phyloP scores from a whole-genome alignment of 1,140 invertebrate species.

The Brachionus plicatilis region DNA sequence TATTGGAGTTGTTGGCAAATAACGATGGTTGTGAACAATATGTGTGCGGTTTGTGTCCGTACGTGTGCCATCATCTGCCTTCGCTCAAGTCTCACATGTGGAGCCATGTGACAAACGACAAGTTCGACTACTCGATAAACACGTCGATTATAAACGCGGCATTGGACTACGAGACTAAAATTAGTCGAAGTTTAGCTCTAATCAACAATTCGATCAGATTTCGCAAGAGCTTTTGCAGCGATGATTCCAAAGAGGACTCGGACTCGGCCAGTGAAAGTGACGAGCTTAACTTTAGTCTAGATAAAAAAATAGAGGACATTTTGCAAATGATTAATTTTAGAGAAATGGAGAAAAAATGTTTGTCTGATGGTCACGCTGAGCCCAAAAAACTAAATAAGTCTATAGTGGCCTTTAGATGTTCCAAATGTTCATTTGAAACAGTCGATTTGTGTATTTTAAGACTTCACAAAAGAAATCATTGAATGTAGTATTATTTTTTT shows the following conservation, averaged over 20 bases:
- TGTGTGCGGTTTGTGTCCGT: slow-evolving; percentile 55
- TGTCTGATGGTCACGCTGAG: background rate
- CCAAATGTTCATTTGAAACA: slow-evolving; percentile 55
- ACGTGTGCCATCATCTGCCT: slow-evolving; percentile 55
- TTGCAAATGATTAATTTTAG: slow-evolving; percentile 43
- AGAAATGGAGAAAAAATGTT: background rate
- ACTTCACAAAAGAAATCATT: slow-evolving; percentile 12
- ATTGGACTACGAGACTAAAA: slow-evolving; percentile 50
- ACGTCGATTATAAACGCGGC: slow-evolving; percentile 55
- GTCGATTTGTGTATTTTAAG: slow-evolving; percentile 44
- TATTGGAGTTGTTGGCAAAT: background rate
- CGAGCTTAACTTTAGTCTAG: slow-evolving; percentile 44
- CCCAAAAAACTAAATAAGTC: slow-evolving; percentile 40
- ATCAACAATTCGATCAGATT: slow-evolving; percentile 2
- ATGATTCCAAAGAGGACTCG: slow-evolving; percentile 42
- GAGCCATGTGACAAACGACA: slow-evolving; percentile 52
- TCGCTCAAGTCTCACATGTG: slow-evolving; percentile 56
- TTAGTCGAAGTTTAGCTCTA: background rate
- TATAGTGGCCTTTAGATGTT: slow-evolving; percentile 53
- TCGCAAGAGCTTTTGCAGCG: background rate
- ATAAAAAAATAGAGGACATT: slow-evolving; percentile 46
- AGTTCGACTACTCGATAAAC: slow-evolving; percentile 53
- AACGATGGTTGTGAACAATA: slow-evolving; percentile 48
- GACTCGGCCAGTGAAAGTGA: slow-evolving; percentile 44
- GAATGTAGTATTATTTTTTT: background rate